A percentile compares a stretch with the other conserved stretches of the same genome.
Conservation (phyloP, 2,113 vertebrate species). For the Brachyhypopomus gauderio region DNA sequence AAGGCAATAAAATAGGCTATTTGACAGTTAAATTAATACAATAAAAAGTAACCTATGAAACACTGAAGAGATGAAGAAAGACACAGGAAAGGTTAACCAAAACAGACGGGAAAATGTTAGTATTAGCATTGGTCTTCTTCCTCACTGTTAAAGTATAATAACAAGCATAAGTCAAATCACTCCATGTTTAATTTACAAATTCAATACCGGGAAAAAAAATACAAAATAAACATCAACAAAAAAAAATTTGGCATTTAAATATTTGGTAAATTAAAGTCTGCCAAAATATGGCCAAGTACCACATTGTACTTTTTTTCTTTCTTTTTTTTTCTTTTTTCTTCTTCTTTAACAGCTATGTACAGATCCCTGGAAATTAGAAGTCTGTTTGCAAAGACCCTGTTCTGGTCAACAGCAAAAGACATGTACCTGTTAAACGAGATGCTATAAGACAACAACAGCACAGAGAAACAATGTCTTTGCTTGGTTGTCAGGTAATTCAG, state of each 20-base stretch:
- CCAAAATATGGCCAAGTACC: constrained; percentile 66
- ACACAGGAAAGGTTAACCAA: constrained; percentile 41
- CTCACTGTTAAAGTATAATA: constrained; percentile 1
- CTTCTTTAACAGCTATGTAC: constrained; percentile 62
- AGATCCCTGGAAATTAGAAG: constrained; percentile 59
- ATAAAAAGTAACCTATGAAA: constrained; percentile 58
- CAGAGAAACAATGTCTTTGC: constrained; percentile 18
- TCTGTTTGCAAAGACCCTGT: constrained; percentile 36
- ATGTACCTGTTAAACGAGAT: constrained; percentile 39
- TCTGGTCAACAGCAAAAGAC: constrained; percentile 31
- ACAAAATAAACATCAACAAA: not conserved
- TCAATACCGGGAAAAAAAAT: constrained; percentile 35
- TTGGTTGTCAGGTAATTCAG: not conserved
- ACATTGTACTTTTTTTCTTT: constrained; percentile 35
- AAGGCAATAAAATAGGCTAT: constrained; percentile 73
- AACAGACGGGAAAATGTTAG: constrained; percentile 62
- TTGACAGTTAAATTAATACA: constrained; percentile 78
- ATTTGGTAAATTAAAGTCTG: constrained; percentile 73
- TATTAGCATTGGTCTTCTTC: constrained; percentile 61
- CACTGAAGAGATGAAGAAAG: constrained; percentile 49
- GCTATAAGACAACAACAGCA: constrained; percentile 27
- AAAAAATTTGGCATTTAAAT: constrained; percentile 76
- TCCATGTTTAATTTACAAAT: constrained; percentile 33
- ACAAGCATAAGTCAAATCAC: constrained; percentile 11
- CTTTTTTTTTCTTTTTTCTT: constrained; percentile 9